phyloP scores from a whole-genome alignment of 1,140 invertebrate genomes.

The Hypsibius dujardini region DNA sequence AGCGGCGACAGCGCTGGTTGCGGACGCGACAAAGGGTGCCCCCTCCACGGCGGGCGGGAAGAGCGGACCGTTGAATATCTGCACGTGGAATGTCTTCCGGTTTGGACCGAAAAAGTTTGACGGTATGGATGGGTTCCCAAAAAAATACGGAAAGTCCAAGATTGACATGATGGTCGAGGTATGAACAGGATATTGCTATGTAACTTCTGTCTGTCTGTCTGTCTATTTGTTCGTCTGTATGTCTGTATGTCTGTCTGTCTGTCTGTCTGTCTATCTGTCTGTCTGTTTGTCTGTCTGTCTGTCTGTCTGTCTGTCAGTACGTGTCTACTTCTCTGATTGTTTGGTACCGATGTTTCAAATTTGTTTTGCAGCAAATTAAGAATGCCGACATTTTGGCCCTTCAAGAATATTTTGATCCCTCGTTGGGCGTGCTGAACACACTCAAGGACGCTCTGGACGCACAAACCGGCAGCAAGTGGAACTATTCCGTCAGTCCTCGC shows the following conservation, averaged over 20 bases:
- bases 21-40: too few species aligned
- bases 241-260: too few species aligned
- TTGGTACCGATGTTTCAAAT: too few species aligned
- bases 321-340: too few species aligned
- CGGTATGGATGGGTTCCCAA: background rate
- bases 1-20: too few species aligned
- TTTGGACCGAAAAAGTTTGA: background rate
- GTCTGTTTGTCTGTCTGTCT: background rate
- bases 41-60: too few species aligned
- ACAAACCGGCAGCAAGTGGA: background rate
- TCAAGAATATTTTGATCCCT: constrained; percentile 14
- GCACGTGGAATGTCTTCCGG: constrained; percentile 15
- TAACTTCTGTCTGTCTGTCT: too few species aligned
- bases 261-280: background rate
- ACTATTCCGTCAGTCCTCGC: background rate
- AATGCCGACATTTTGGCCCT: background rate
- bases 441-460: background rate
- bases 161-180: constrained; percentile 8
- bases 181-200: background rate
- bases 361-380: background rate
- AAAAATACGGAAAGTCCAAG: constrained; percentile 12
- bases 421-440: background rate
- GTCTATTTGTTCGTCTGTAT: background rate
- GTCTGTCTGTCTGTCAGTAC: too few species aligned
- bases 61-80: too few species aligned